phyloP scores from a whole-genome alignment of 2,888 invertebrate genomes.

The Holacanthella duospinosa region DNA sequence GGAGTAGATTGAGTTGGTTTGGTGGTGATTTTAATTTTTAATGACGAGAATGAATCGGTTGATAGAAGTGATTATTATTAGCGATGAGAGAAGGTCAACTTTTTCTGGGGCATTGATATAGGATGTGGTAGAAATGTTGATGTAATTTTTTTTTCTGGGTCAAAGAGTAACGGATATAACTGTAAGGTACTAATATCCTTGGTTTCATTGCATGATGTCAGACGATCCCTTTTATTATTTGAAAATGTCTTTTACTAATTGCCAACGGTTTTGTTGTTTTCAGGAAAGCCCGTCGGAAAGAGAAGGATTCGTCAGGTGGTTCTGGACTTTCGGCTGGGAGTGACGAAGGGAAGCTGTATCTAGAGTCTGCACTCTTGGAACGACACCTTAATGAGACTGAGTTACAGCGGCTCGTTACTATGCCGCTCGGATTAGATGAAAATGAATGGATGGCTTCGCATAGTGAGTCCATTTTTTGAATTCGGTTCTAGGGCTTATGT shows the following conservation, averaged over 20 bases:
- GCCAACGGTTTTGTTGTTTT: constrained; percentile 41
- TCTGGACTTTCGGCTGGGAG: constrained; percentile 38
- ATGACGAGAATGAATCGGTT: no score
- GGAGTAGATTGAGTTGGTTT: no score
- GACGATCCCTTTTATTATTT: no score
- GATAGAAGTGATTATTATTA: no score
- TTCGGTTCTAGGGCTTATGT: neutral
- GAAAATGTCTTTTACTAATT: no score
- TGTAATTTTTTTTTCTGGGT: no score
- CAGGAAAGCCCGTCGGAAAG: constrained; percentile 95
- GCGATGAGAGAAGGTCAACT: no score
- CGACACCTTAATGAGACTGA: constrained; percentile 88
- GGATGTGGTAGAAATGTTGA: no score
- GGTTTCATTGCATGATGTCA: no score
- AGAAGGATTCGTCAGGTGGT: constrained; percentile 49
- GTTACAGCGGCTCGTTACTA: constrained; percentile 83
- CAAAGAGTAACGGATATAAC: no score
- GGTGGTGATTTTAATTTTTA: no score
- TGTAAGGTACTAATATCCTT: neutral
- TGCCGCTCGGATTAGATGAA: constrained; percentile 91
- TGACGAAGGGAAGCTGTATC: constrained; percentile 73
- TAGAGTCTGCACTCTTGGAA: constrained; percentile 88
- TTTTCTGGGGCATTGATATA: no score
- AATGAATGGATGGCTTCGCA: constrained; percentile 99
- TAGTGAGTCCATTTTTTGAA: constrained; percentile 57